Percentiles rank a stretch among this genome's conserved stretches.
phyloP scores from a whole-genome alignment of 1,140 invertebrate species.

The Apis laboriosa region DNA sequence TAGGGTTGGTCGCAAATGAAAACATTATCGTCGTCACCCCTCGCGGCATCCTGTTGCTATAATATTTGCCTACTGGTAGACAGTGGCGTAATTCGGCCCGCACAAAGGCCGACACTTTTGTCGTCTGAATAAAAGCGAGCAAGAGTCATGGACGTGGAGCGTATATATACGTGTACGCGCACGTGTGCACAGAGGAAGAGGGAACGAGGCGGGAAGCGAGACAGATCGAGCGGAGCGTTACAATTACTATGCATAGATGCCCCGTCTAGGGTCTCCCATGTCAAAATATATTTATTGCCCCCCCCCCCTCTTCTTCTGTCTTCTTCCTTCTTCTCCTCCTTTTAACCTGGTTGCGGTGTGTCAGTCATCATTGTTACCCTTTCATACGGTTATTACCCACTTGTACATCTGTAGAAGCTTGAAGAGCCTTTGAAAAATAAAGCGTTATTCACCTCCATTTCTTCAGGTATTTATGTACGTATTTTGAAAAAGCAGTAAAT shows the following conservation, averaged over 20 bases:
- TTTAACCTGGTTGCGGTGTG: slow-evolving; percentile 72
- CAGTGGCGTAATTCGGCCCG: slow-evolving; percentile 73
- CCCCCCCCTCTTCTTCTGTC: slow-evolving; percentile 24
- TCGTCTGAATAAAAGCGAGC: slow-evolving; percentile 52
- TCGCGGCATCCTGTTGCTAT: slow-evolving; percentile 73
- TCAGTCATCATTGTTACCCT: slow-evolving; percentile 75
- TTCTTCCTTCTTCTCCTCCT: slow-evolving; percentile 38
- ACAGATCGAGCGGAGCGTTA: slow-evolving; percentile 50
- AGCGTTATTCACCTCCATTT: background rate
- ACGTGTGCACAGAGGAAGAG: slow-evolving; percentile 12
- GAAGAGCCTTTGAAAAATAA: background rate
- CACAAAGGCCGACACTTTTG: slow-evolving; percentile 65
- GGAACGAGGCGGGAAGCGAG: background rate
- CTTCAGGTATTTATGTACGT: no score
- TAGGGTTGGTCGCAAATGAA: slow-evolving; percentile 71
- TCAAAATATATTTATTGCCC: slow-evolving; percentile 82
- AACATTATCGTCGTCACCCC: slow-evolving; percentile 75
- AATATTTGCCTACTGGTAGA: slow-evolving; percentile 77
- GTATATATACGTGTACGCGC: background rate
- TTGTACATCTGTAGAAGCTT: slow-evolving; percentile 67
- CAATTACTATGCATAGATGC: slow-evolving; percentile 75
- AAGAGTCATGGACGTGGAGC: slow-evolving; percentile 25
- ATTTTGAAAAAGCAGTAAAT: no score
- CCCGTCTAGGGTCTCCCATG: slow-evolving; percentile 76
- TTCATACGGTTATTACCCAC: slow-evolving; percentile 79